These are phyloP conservation scores for Ephialtes manifestator DNA, from an alignment of 2,888 invertebrate species.

Conservation along the genomic window DNA sequence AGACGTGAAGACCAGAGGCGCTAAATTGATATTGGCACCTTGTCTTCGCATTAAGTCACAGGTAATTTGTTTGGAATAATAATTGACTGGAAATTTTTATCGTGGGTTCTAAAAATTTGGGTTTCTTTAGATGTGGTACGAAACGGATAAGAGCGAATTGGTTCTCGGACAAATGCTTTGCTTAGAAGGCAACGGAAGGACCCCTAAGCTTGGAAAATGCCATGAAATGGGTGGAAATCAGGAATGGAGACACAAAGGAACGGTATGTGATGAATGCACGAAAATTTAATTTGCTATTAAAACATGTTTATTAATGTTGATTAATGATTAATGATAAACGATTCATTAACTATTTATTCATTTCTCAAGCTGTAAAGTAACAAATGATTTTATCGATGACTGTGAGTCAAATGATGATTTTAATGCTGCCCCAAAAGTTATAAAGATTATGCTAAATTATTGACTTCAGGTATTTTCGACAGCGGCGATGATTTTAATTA, in stretches of 20 bases:
- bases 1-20: constrained; percentile 92
- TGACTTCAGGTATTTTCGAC: no score
- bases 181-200: constrained; percentile 90
- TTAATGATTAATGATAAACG: no score
- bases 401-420: no score
- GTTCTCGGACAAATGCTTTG: constrained; percentile 94
- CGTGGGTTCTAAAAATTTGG: background rate
- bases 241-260: constrained; percentile 95
- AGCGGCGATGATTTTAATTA: no score
- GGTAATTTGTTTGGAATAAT: constrained; percentile 85
- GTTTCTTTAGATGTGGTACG: constrained; percentile 91
- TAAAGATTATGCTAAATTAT: no score
- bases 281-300: background rate
- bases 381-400: no score
- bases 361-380: no score
- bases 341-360: no score
- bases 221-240: constrained; percentile 97
- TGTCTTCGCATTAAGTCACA: constrained; percentile 92
- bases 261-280: constrained; percentile 86
- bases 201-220: constrained; percentile 94
- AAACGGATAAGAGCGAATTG: constrained; percentile 94
- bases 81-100: background rate
- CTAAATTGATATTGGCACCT: constrained; percentile 89
- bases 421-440: no score
- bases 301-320: no score